A percentile compares a stretch with the other conserved stretches of the same genome.
phyloP scores from a whole-genome alignment of 1,140 invertebrate species.

The Cyclargus thomasi region DNA sequence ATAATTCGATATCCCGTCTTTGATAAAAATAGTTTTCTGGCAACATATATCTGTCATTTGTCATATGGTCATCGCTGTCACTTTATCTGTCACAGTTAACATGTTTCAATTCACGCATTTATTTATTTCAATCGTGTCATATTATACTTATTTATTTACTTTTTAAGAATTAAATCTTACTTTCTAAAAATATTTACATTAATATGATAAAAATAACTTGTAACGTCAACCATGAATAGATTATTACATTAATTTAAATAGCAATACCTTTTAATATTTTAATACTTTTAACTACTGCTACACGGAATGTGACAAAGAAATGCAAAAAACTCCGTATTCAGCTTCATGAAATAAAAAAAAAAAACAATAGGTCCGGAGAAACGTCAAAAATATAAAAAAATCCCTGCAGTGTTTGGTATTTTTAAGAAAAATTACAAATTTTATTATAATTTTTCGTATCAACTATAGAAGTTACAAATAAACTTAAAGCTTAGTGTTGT shows the following conservation, averaged over 20 bases:
- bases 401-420: conserved; percentile 42
- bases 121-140: background rate
- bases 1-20: background rate
- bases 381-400: conserved; percentile 40
- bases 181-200: too few species aligned
- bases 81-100: background rate
- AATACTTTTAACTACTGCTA: background rate
- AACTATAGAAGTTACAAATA: conserved; percentile 21
- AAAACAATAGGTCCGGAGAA: conserved; percentile 14
- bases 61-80: background rate
- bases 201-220: too few species aligned
- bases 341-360: background rate
- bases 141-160: background rate
- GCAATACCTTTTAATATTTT: background rate
- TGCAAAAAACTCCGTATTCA: background rate
- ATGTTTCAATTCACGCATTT: background rate
- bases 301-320: background rate
- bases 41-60: background rate
- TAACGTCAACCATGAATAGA: too few species aligned
- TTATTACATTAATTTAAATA: background rate
- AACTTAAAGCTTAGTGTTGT: conserved; percentile 13
- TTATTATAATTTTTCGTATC: conserved; percentile 18
- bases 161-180: too few species aligned
- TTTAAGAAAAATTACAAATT: conserved; percentile 41
- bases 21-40: background rate